Evolutionary conservation across 2,888 invertebrate genomes (phyloP).

Genomic region (Diabrotica balteata): DNA sequence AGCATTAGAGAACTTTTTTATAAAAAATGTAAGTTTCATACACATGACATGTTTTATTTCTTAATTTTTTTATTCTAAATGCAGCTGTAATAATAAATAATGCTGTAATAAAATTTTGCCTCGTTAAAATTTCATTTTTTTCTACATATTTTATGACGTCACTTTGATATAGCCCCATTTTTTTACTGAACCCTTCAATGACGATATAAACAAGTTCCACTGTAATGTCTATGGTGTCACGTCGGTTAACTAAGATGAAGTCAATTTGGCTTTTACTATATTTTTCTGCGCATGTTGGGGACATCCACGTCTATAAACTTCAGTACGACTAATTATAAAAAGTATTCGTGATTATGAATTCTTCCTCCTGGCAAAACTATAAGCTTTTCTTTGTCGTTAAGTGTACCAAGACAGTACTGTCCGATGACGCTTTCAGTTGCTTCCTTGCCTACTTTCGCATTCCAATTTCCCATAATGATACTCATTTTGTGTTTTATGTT

Average conservation of each 20-base stretch:
- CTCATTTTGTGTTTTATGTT: background rate
- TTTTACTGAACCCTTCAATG: no score
- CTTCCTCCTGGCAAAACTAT: background rate
- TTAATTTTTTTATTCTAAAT: no score
- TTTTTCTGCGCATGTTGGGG: background rate
- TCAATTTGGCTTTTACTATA: background rate
- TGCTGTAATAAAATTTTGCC: no score
- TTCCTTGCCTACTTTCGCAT: background rate
- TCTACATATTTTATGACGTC: no score
- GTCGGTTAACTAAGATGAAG: background rate
- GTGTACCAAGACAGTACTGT: background rate
- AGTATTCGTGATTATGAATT: background rate
- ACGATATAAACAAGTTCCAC: no score
- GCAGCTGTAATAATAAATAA: no score
- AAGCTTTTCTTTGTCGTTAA: background rate
- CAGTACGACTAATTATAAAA: background rate
- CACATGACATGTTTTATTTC: no score
- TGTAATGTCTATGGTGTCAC: background rate
- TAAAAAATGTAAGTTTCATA: no score
- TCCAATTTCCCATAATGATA: background rate
- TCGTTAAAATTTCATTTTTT: no score
- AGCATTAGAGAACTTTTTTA: no score
- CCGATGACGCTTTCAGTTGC: background rate
- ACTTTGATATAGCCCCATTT: no score
- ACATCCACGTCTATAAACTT: background rate